phyloP scores from a whole-genome alignment of 2,113 vertebrate species.

The Oryctolagus cuniculus region DNA sequence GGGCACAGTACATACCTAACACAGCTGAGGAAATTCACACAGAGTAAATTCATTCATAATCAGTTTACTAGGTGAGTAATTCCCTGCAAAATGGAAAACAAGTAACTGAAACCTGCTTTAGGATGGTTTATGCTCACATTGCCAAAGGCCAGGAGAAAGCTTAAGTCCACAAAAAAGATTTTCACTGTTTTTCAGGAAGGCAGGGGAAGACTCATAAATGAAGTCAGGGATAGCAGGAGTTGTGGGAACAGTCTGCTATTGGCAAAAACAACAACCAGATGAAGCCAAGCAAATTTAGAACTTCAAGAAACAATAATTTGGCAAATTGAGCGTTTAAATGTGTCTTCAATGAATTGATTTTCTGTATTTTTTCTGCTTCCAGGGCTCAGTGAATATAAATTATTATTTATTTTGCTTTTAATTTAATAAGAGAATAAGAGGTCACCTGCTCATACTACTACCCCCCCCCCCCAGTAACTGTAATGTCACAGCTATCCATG shows the following conservation, averaged over 20 bases:
- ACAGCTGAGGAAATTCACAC: background rate
- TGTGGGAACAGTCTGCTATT: background rate
- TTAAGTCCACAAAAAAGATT: background rate
- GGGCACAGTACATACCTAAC: background rate
- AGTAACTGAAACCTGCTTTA: background rate
- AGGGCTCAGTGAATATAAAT: background rate
- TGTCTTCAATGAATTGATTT: background rate
- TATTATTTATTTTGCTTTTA: constrained; percentile 1
- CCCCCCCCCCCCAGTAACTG: too few species aligned
- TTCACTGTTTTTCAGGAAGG: background rate
- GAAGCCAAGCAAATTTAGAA: background rate
- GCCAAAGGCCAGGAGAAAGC: background rate
- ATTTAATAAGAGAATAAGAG: background rate
- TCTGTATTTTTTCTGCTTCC: background rate
- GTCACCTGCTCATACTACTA: background rate
- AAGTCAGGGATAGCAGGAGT: background rate
- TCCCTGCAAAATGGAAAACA: background rate
- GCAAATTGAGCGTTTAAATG: background rate
- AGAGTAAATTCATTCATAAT: background rate
- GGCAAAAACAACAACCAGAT: background rate
- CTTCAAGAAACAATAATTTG: background rate
- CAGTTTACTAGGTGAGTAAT: background rate
- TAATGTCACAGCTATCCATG: background rate
- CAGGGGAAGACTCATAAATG: background rate
- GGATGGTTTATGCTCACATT: background rate